Evolutionary conservation across 2,113 vertebrate species (phyloP), one percentile per base, ranked within the genome.

Genomic region (Dipodomys merriami): DNA sequence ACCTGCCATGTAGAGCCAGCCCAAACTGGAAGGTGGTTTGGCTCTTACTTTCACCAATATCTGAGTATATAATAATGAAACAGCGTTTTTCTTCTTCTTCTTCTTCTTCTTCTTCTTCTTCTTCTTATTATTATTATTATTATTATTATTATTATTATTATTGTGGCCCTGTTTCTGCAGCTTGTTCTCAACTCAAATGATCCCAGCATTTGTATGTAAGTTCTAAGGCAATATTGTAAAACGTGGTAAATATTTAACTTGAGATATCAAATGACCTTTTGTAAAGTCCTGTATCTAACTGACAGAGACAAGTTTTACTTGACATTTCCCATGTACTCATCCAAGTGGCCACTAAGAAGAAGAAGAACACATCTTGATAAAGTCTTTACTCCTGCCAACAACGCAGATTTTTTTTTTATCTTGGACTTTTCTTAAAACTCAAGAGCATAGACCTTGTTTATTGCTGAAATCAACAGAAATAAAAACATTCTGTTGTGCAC

Each of bases 211-310:
- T 44, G 64, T 29, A 46, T 71, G 71, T 27, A 90, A 93, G 72
- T 65, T 88, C 81, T 76, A 23, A 93, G 72, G 46, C 46, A 65
- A 76, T 83, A n/a, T 46, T 84, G 20, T 86, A 89, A 88, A 95
- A 33, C 62, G 85, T 81, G 7, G 64, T 87, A 87, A 96, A 96
- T 91, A 87, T 81, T 96, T 96, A 94, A 91, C 57, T n/a, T 53
- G 76, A 86, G 78, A 60, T 89, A 68, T 77, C 84, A 94, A 83
- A 46, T 73, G 84, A 69, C 67, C 81, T 91, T 95, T 77, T 76
- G 80, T 80, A 94, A 82, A 83, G 35, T 83, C 53, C 86, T 27
- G 11, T 65, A 68, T 16, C 76, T 90, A 83, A 88, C 1, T 79
- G 76, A 39, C 27, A 86, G 49, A 27, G 16, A 81, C 49, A 60